Percentiles rank a stretch among this genome's conserved stretches.
phyloP scores from a whole-genome alignment of 2,888 invertebrate species.

The Cetonia aurata region DNA sequence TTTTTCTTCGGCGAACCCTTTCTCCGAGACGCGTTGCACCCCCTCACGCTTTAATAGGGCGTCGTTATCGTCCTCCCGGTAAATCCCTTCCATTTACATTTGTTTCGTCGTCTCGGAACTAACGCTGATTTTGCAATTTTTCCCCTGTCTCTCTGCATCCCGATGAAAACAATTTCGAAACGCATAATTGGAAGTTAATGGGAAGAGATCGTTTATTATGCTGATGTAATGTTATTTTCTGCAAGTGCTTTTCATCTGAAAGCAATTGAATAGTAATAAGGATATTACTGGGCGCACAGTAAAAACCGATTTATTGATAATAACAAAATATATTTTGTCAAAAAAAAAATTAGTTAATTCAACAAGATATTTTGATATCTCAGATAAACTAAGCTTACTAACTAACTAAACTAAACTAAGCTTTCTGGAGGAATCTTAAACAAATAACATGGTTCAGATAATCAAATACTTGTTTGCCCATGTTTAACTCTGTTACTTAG shows the following conservation, averaged over 20 bases:
- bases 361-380: too few species aligned
- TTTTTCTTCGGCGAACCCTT: slow-evolving; percentile 9
- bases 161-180: slow-evolving; percentile 26
- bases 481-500: too few species aligned
- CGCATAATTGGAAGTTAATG: slow-evolving; percentile 17
- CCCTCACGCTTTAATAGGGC: slow-evolving; percentile 25
- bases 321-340: too few species aligned
- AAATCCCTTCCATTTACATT: slow-evolving; percentile 38
- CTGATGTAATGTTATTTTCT: not conserved
- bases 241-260: not conserved
- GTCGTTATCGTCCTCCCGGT: slow-evolving; percentile 28
- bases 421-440: too few species aligned
- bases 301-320: too few species aligned
- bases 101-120: slow-evolving; percentile 30
- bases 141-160: not conserved
- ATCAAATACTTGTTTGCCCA: too few species aligned
- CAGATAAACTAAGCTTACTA: too few species aligned
- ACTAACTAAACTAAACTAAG: too few species aligned
- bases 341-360: too few species aligned
- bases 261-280: not conserved
- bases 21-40: not conserved
- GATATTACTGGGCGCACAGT: not conserved
- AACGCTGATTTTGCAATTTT: slow-evolving; percentile 34
- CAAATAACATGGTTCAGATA: too few species aligned
- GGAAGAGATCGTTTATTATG: slow-evolving; percentile 6